phyloP scores from a whole-genome alignment of 2,113 vertebrate genomes.

The Saimiri boliviensis region DNA sequence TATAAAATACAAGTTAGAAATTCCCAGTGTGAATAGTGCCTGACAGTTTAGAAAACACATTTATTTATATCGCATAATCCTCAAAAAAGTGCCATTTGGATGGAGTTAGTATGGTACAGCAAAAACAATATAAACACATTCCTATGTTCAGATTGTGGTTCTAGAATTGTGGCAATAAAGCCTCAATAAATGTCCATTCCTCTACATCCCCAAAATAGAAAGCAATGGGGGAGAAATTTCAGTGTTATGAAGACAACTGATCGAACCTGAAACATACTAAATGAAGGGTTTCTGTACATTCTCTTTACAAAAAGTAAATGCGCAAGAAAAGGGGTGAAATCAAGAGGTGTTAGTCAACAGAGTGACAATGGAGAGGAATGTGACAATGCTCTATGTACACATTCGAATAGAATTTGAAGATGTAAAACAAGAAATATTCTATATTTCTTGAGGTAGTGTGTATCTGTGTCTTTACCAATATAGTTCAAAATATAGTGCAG shows the following conservation, averaged over 20 bases:
- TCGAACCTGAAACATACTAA: background rate
- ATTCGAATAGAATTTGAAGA: background rate
- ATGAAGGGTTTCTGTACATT: background rate
- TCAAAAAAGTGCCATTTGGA: background rate
- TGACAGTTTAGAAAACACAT: background rate
- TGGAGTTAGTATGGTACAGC: background rate
- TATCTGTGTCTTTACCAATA: background rate
- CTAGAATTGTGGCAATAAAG: background rate
- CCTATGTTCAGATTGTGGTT: background rate
- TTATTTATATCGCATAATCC: background rate
- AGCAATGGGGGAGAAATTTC: background rate
- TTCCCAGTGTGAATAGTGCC: background rate
- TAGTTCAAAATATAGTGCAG: background rate
- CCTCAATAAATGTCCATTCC: background rate
- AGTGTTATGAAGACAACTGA: background rate
- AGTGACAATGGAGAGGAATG: background rate
- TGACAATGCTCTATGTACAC: background rate
- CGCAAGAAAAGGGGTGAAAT: background rate
- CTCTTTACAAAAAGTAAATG: background rate
- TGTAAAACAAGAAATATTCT: background rate
- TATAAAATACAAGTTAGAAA: background rate
- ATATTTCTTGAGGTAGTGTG: background rate
- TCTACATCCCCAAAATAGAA: background rate
- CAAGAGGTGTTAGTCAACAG: background rate
- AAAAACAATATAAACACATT: background rate